Evolutionary conservation across 2,113 vertebrate species (phyloP), one percentile per base, ranked within the genome.

Genomic region (Dascyllus trimaculatus): DNA sequence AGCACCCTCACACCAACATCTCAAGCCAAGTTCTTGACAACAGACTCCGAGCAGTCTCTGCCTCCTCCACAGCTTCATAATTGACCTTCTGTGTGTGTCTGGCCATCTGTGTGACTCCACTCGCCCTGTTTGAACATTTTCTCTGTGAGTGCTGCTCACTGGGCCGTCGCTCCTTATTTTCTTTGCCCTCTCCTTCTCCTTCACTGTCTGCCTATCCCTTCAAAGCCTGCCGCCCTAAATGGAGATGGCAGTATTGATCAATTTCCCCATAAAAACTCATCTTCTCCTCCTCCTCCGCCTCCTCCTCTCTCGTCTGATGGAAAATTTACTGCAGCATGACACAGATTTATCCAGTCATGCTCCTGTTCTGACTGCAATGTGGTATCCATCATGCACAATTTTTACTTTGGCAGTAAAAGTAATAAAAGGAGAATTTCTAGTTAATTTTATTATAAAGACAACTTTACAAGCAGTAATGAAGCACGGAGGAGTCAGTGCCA

Each of bases 41-140:
- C 81, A 74, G 80, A 76, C 89, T 88, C 81, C 78, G 56, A 78
- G 85, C 71, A 78, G 90, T 85, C 84, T 91, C 81, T 78, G 80
- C 82, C 87, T 89, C 84, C 82, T 84, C 84, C 85, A 78, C 78
- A 74, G 84, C 84, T 83, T 80, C 78, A 85, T 88, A 89, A 86
- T 75, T 88, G 80, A 89, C 86, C 85, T 88, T 80, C 82, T 91
- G 87, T 89, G 63, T 80, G 79, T 69, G 82, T 83, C 54, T 62
- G 40, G 76, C 80, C 87, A 85, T 90, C 84, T 91, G 84, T 80
- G 75, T 62, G 73, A 82, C 75, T 87, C 58, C 51, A 60, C 32
- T 43, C 60, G 35, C 78, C 66, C 69, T 24, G 65, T 88, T 82
- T 84, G 59, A 81, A 81, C 73, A 59, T 78, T 77, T 88, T 78